phyloP scores from a whole-genome alignment of 64 coral and sea anemone species.

The Pocillopora verrucosa region DNA sequence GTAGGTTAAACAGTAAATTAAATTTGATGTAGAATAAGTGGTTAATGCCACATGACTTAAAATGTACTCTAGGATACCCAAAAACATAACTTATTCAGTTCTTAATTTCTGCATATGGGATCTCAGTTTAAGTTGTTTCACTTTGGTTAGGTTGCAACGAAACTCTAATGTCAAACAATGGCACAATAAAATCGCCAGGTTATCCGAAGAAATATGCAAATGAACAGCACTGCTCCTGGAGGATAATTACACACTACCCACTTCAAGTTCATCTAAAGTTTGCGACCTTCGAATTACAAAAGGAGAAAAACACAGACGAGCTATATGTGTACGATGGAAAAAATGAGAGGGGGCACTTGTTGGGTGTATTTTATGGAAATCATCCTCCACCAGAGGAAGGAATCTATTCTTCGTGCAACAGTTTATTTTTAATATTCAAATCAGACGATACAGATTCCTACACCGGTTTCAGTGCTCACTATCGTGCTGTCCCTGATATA shows the following conservation, averaged over 20 bases:
- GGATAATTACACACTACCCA: background rate
- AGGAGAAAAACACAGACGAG: conserved; percentile 34
- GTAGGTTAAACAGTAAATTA: too few relatives aligned
- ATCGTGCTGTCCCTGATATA: background rate
- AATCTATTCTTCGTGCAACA: conserved; percentile 42
- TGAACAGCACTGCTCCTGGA: conserved; percentile 60
- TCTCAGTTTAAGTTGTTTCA: background rate
- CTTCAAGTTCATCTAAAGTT: conserved; percentile 33
- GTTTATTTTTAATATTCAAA: conserved; percentile 58
- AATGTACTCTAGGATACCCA: background rate
- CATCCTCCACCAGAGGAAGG: conserved; percentile 28
- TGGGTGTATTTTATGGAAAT: conserved; percentile 49
- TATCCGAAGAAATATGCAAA: conserved; percentile 46
- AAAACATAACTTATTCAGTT: background rate
- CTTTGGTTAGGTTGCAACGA: conserved; percentile 48
- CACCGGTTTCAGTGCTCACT: conserved; percentile 47
- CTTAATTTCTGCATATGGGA: too few relatives aligned
- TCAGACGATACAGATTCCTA: conserved; percentile 20
- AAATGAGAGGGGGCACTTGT: background rate
- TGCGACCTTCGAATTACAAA: conserved; percentile 47
- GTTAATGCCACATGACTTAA: too few relatives aligned
- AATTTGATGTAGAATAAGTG: too few relatives aligned
- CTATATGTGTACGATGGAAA: conserved; percentile 51
- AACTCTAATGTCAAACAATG: conserved; percentile 21
- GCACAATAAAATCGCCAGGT: conserved; percentile 65